Percentiles rank a stretch among this genome's conserved stretches.
These are phyloP conservation scores for Drosophila falleni DNA, from an alignment of 2,888 invertebrate genomes.

Conservation along the genomic window DNA sequence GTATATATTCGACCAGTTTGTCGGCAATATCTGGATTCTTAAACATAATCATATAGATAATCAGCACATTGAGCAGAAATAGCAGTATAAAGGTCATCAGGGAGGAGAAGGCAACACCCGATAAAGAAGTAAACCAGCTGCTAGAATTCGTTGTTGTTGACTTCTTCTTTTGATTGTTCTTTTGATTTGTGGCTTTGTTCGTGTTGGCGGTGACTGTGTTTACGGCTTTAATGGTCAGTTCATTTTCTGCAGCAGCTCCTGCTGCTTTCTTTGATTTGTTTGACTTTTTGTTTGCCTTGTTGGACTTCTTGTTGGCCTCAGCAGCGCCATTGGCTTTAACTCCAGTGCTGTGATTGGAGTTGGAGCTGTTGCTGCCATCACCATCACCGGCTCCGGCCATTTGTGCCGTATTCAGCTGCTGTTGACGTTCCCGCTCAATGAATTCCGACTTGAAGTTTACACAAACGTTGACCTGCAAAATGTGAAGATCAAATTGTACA, in stretches of 20 bases:
- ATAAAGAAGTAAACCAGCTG: slow-evolving; percentile 36
- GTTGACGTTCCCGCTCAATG: slow-evolving; percentile 61
- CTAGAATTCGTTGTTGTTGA: slow-evolving; percentile 30
- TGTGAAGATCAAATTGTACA: slow-evolving; percentile 15
- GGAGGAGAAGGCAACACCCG: slow-evolving; percentile 79
- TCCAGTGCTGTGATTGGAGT: slow-evolving; percentile 23
- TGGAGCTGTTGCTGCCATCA: slow-evolving; percentile 45
- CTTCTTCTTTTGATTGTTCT: slow-evolving; percentile 68
- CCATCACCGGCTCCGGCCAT: slow-evolving; percentile 47
- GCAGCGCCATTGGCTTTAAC: slow-evolving; percentile 26
- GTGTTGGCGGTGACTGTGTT: slow-evolving; percentile 29
- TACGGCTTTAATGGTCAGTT: slow-evolving; percentile 63
- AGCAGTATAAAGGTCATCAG: slow-evolving; percentile 82
- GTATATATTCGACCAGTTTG: slow-evolving; percentile 82
- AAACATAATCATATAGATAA: slow-evolving; percentile 84
- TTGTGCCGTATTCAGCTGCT: slow-evolving; percentile 36
- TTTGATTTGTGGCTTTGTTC: slow-evolving; percentile 55
- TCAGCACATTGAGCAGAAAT: slow-evolving; percentile 79
- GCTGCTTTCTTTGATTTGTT: slow-evolving; percentile 70
- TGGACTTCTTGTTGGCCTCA: background rate
- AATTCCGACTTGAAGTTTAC: slow-evolving; percentile 59
- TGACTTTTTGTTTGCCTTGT: slow-evolving; percentile 46
- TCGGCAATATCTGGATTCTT: slow-evolving; percentile 85
- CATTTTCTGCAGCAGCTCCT: slow-evolving; percentile 50
- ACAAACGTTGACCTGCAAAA: slow-evolving; percentile 66